Evolutionary conservation across 2,113 vertebrate species (phyloP).

Genomic region (Megalops atlanticus): DNA sequence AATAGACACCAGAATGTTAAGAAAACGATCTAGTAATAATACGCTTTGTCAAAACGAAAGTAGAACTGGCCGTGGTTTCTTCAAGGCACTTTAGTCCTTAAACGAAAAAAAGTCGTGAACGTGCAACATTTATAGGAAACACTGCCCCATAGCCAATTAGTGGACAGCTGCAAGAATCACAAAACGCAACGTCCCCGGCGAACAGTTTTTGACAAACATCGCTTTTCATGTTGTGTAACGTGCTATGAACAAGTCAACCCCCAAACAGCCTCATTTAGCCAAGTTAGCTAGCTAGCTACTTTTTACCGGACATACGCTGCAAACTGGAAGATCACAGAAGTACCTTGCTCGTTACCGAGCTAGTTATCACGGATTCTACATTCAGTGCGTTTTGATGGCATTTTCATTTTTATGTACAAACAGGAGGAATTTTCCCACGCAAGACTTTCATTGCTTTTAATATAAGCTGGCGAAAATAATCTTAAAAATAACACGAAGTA

Average conservation of each 20-base stretch:
- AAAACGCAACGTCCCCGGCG: background rate
- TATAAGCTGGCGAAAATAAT: background rate
- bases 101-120: background rate
- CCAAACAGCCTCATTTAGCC: background rate
- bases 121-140: too few relatives aligned
- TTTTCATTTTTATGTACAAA: background rate
- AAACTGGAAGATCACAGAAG: background rate
- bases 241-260: background rate
- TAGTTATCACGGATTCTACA: background rate
- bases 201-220: background rate
- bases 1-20: too few relatives aligned
- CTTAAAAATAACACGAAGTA: slow-evolving; percentile 33
- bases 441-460: background rate
- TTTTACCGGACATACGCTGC: background rate
- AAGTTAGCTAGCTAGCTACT: background rate
- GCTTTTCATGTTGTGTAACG: background rate
- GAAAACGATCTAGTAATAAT: too few relatives aligned
- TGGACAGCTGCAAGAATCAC: background rate
- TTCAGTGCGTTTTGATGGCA: background rate
- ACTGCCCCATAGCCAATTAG: too few relatives aligned
- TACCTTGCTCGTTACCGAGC: background rate
- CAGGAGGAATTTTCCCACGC: background rate
- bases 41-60: slow-evolving; percentile 5
- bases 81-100: background rate
- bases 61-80: background rate